These are phyloP conservation scores for Oryzias curvinotus DNA, from an alignment of 2,113 vertebrate genomes.

Conservation along the genomic window DNA sequence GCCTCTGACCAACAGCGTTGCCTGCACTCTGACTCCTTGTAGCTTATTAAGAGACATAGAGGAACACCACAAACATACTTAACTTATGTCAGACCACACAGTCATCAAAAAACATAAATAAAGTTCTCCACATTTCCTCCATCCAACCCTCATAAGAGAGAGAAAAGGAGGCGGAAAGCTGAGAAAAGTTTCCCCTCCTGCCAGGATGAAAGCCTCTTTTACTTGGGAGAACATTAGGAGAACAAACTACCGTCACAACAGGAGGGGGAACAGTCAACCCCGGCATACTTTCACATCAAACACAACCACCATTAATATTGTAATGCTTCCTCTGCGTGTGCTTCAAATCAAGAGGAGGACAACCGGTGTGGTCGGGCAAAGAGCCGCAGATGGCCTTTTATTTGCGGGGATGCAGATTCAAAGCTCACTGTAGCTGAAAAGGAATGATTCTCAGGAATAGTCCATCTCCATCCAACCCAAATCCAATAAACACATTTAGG, in stretches of 20 bases:
- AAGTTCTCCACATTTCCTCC: constrained; percentile 20
- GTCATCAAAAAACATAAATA: constrained; percentile 13
- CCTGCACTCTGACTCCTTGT: constrained; percentile 6
- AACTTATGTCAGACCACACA: constrained; percentile 28
- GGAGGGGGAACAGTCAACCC: constrained; percentile 69
- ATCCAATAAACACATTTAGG: too few relatives aligned
- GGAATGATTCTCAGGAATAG: too few relatives aligned
- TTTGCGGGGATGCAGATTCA: neutral
- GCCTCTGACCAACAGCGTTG: constrained; percentile 57
- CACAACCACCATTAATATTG: constrained; percentile 63
- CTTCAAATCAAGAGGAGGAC: constrained; percentile 45
- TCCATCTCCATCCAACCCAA: too few relatives aligned
- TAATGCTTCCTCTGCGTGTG: constrained; percentile 52
- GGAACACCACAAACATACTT: neutral
- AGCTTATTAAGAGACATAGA: too few relatives aligned
- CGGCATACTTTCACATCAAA: constrained; percentile 68
- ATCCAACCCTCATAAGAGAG: constrained; percentile 30
- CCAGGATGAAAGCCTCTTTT: constrained; percentile 73
- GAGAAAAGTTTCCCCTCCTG: constrained; percentile 65
- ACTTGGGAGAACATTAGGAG: constrained; percentile 71
- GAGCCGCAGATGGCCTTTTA: constrained; percentile 30
- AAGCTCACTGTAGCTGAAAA: neutral
- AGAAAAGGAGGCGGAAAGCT: constrained; percentile 44
- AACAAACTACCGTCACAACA: constrained; percentile 73
- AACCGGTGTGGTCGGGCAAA: constrained; percentile 45